A percentile compares a stretch with the other conserved stretches of the same genome.
Evolutionary conservation across 1,140 invertebrate species (phyloP).

Genomic region (Mercenaria mercenaria): DNA sequence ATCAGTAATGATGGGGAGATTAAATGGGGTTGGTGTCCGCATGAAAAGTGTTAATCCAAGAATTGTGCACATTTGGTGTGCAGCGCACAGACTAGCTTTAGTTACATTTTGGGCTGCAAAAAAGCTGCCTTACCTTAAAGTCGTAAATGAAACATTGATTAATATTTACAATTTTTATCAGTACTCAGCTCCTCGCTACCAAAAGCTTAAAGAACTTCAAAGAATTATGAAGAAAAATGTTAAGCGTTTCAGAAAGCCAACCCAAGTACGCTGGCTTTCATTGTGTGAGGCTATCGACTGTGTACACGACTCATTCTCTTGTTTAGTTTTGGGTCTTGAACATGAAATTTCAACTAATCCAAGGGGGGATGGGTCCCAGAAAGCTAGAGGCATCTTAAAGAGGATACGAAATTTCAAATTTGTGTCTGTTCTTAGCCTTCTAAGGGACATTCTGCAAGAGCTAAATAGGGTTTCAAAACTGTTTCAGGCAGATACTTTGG

Average conservation of each 20-base stretch:
- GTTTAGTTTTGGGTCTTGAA: conserved; percentile 1
- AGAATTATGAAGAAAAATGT: background rate
- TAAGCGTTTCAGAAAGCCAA: background rate
- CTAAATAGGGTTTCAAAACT: conserved; percentile 17
- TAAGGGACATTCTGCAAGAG: conserved; percentile 20
- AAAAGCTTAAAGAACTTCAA: conserved; percentile 5
- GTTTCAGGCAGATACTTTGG: background rate
- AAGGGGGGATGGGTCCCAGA: background rate
- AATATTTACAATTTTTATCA: background rate
- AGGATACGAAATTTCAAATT: background rate
- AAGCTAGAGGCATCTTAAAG: conserved; percentile 17
- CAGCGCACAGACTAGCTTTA: background rate
- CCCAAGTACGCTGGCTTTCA: conserved; percentile 4
- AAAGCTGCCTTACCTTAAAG: background rate
- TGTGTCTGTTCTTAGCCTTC: conserved; percentile 19
- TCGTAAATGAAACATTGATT: background rate
- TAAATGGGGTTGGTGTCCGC: conserved; percentile 1
- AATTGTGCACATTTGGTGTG: conserved; percentile 11
- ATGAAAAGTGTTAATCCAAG: background rate
- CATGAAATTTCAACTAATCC: background rate
- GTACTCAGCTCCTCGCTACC: conserved; percentile 5
- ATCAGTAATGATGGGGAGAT: conserved; percentile 20
- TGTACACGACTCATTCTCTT: conserved; percentile 19
- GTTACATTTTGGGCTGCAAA: background rate
- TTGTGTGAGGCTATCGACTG: conserved; percentile 1